Base-by-base conservation (phyloP, 2,888 invertebrate genomes). In the Ectobius pallidus region DNA sequence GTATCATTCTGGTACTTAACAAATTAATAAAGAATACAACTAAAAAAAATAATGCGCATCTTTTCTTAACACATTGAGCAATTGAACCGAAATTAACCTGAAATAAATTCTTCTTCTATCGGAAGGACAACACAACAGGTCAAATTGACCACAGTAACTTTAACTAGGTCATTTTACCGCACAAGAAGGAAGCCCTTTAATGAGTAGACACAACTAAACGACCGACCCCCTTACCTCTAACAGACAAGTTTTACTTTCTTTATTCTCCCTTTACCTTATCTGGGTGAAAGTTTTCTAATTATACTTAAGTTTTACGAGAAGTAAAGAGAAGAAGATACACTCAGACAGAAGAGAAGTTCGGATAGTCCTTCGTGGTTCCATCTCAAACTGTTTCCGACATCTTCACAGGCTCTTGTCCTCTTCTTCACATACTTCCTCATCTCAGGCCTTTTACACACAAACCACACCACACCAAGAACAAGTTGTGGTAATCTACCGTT, bases 281-380 rank as follows among this genome's bases (percentile, higher is more conserved):
- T 18, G 22, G 18, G 65, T 44, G 4, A 65, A 65, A 65, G 65
- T 65, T 65, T 65, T 65, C 46, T 65, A 65, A 65, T 65, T 65
- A 65, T 44, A 65, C 65, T 65, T 46, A 65, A 65, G 65, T 65
- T 65, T 65, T 65, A 46, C 65, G 1, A 39, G 46, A 22, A 46
- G n/a, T 44, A 46, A 46, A 46, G 46, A 11, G 18, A 46, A n/a
- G 30, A 25, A 30, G 16, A 11, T n/a, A n/a, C n/a, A n/a, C n/a
- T n/a, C n/a, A 58, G 11, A 58, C 11, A 58, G 30, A 14, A 58
- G n/a, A 30, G 27, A 30, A 1, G 30, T 27, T 58, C n/a, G n/a
- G 30, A 30, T 58, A n/a, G 58, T 58, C 30, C 58, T n/a, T 16
- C 6, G 1, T 58, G 58, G 32, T 30, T 58, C 3, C 46, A 46